Evolutionary conservation across 2,888 invertebrate species (phyloP).

Genomic region (Steromphala cineraria): DNA sequence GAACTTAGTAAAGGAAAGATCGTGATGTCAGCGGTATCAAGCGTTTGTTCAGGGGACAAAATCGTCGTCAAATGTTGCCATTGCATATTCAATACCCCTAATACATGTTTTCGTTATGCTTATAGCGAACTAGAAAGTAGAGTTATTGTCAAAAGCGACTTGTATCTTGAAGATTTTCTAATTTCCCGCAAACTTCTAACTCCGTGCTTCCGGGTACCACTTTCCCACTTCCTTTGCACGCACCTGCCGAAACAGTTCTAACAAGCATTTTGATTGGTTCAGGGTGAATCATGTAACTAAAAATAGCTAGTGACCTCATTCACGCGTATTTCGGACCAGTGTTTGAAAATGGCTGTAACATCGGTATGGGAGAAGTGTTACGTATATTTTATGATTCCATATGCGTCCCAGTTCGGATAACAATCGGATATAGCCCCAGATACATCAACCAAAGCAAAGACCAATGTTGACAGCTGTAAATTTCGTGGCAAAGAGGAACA

Average conservation of each 20-base stretch:
- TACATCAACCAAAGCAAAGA: neutral
- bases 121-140: too few relatives aligned
- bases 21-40: too few relatives aligned
- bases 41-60: too few relatives aligned
- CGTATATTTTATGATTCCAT: neutral
- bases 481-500: neutral
- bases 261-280: neutral
- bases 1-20: too few relatives aligned
- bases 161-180: neutral
- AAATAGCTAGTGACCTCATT: slow-evolving; percentile 21
- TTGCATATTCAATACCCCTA: too few relatives aligned
- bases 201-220: neutral
- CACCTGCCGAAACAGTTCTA: neutral
- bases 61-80: too few relatives aligned
- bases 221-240: neutral
- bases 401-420: neutral
- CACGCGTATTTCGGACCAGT: slow-evolving; percentile 18
- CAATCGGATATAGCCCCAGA: neutral
- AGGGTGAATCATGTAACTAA: slow-evolving; percentile 18
- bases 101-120: too few relatives aligned
- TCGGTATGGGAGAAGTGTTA: neutral
- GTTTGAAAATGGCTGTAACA: slow-evolving; percentile 20
- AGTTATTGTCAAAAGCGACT: too few relatives aligned
- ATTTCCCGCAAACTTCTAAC: slow-evolving; percentile 5
- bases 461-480: neutral